Evolutionary conservation across 2,113 vertebrate genomes (phyloP).

Genomic region (Pteronura brasiliensis): DNA sequence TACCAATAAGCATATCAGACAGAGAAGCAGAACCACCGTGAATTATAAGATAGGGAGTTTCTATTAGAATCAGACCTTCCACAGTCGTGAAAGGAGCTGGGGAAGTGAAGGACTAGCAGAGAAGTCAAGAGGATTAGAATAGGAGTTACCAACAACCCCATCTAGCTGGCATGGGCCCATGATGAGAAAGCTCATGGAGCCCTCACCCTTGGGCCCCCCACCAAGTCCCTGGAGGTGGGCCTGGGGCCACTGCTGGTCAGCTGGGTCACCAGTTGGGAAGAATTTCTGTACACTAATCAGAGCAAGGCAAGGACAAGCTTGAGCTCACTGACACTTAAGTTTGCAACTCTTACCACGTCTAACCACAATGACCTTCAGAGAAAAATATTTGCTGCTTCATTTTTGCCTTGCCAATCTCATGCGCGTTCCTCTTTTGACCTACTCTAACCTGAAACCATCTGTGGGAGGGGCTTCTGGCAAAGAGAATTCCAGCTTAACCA

Average conservation of each 20-base stretch:
- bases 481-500: neutral
- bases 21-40: neutral
- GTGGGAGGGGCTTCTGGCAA: constrained; percentile 34
- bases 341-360: neutral
- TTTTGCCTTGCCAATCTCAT: constrained; percentile 6
- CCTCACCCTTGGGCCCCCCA: neutral
- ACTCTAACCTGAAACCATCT: neutral
- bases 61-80: neutral
- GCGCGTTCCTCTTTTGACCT: neutral
- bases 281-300: neutral
- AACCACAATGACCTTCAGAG: constrained; percentile 21
- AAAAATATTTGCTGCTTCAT: neutral
- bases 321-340: neutral
- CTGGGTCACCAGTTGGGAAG: neutral
- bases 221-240: neutral
- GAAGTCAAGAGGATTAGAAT: neutral
- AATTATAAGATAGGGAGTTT: neutral
- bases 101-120: neutral
- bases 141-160: neutral
- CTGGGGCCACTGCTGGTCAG: neutral
- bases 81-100: neutral
- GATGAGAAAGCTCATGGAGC: neutral
- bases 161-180: accelerated
- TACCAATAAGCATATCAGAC: neutral
- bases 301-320: neutral